A percentile compares a stretch with the other conserved stretches of the same genome.
These are phyloP conservation scores for Pseudochirops cupreus DNA, from an alignment of 2,797 vertebrate genomes.

Conservation along the genomic window DNA sequence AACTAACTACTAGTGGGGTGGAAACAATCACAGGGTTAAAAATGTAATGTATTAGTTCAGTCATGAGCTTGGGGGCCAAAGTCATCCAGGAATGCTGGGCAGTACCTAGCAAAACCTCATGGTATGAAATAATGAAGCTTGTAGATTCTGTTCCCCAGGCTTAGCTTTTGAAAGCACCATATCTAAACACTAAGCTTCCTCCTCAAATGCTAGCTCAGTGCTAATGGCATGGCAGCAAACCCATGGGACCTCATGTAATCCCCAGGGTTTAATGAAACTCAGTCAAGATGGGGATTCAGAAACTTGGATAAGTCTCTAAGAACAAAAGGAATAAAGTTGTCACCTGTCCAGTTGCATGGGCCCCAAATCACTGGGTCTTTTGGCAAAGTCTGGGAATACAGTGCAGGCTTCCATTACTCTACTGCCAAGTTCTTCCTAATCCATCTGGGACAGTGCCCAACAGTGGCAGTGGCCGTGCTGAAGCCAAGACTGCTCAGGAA, in stretches of 20 bases:
- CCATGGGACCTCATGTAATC: conserved; percentile 42
- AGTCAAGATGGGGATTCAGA: conserved; percentile 45
- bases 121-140: accelerated
- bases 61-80: neutral
- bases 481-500: neutral
- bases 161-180: conserved; percentile 40
- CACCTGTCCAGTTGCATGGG: neutral
- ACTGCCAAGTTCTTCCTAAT: neutral
- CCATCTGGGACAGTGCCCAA: neutral
- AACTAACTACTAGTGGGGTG: neutral
- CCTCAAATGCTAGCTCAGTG: neutral
- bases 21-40: neutral
- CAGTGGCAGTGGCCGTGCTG: neutral
- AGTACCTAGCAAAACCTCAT: conserved; percentile 2
- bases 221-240: neutral
- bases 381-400: neutral
- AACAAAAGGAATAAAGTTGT: conserved; percentile 5
- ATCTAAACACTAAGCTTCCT: conserved; percentile 34
- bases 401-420: neutral
- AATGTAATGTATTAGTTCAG: neutral
- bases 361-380: neutral
- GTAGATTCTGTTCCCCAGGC: conserved; percentile 29
- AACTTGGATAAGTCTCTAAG: conserved; percentile 15
- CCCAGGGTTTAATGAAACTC: neutral
- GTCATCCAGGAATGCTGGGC: neutral